A percentile compares a stretch with the other conserved stretches of the same genome.
Evolutionary conservation across 2,797 vertebrate genomes (phyloP).

Genomic region (Macroramphosus scolopax): DNA sequence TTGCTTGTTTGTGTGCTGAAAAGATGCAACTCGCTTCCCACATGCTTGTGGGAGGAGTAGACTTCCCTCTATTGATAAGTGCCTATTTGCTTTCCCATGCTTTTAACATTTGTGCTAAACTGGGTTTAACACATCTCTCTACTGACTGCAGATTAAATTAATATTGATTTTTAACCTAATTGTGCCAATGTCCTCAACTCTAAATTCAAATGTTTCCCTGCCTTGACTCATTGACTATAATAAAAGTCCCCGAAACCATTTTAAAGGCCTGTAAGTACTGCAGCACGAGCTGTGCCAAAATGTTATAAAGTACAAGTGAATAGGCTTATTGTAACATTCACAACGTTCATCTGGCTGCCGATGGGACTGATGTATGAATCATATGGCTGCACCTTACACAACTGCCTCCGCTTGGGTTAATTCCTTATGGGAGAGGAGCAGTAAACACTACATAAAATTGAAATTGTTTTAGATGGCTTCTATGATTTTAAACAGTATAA

Average conservation of each 20-base stretch:
- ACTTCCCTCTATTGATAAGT: too few species aligned
- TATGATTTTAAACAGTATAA: too few species aligned
- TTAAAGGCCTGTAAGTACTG: constrained; percentile 1
- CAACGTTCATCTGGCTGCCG: constrained; percentile 28
- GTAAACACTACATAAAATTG: too few species aligned
- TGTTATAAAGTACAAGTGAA: constrained; percentile 33
- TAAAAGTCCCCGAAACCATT: constrained; percentile 2
- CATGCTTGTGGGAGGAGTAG: too few species aligned
- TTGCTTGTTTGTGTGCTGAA: too few species aligned
- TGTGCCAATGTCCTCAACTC: too few species aligned
- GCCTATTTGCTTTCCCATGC: too few species aligned
- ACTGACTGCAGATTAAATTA: neutral
- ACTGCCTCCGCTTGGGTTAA: constrained; percentile 16
- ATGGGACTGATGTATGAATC: constrained; percentile 37
- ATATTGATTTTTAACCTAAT: constrained; percentile 5
- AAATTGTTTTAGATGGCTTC: too few species aligned
- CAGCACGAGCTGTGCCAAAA: constrained; percentile 14
- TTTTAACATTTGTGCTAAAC: neutral
- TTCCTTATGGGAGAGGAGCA: constrained; percentile 20
- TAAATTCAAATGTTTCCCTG: too few species aligned
- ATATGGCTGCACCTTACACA: constrained; percentile 25
- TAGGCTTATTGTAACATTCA: constrained; percentile 36
- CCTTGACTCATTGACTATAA: too few species aligned
- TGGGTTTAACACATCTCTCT: neutral
- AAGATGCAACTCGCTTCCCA: too few species aligned